These are phyloP conservation scores for Cryptophagus acutangulus DNA, from an alignment of 2,888 invertebrate genomes.

Conservation along the genomic window DNA sequence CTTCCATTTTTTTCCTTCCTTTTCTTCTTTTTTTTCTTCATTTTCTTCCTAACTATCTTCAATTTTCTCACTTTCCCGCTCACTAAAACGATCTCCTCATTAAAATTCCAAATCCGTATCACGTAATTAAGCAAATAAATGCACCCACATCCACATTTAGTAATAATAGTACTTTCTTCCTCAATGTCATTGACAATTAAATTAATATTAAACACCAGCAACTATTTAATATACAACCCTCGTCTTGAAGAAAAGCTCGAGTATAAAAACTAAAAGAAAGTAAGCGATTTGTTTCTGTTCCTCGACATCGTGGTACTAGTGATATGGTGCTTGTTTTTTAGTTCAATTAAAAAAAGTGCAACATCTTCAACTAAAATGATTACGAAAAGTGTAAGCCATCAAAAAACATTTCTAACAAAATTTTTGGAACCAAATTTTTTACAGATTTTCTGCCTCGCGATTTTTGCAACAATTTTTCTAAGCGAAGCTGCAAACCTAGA, in stretches of 20 bases:
- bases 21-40: too few species aligned
- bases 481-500: too few species aligned
- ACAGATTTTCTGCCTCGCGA: too few species aligned
- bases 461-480: too few species aligned
- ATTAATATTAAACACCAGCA: slow-evolving; percentile 35
- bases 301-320: slow-evolving; percentile 24
- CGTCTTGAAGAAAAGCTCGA: slow-evolving; percentile 31
- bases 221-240: slow-evolving; percentile 39
- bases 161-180: slow-evolving; percentile 41
- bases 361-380: neutral
- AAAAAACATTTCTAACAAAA: neutral
- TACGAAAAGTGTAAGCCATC: neutral
- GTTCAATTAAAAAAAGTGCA: slow-evolving; percentile 3
- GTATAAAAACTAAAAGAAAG: slow-evolving; percentile 45
- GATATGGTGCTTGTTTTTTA: slow-evolving; percentile 26
- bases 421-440: too few species aligned
- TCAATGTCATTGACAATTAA: slow-evolving; percentile 31
- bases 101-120: too few species aligned
- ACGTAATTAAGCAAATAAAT: slow-evolving; percentile 28
- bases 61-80: too few species aligned
- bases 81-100: too few species aligned
- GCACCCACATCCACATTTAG: too few species aligned
- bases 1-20: too few species aligned
- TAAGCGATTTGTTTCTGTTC: slow-evolving; percentile 35
- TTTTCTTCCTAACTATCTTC: too few species aligned